phyloP scores from a whole-genome alignment of 2,797 vertebrate genomes.

The Artibeus jamaicensis region DNA sequence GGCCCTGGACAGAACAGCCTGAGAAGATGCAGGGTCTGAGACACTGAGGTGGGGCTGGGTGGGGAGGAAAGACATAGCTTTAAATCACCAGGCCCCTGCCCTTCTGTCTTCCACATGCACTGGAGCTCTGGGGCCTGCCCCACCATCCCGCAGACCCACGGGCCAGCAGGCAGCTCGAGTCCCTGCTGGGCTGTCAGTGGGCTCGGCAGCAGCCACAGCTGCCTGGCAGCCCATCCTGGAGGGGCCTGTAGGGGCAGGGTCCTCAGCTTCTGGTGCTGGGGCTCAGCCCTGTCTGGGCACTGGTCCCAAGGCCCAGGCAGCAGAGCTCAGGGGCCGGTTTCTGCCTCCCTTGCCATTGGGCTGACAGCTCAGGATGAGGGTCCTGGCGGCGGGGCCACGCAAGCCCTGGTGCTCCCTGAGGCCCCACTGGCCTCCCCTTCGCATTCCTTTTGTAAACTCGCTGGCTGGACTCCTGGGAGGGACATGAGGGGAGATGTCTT shows the following conservation, averaged over 20 bases:
- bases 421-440: neutral
- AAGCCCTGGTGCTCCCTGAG: neutral
- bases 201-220: neutral
- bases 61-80: neutral
- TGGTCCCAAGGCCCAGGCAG: neutral
- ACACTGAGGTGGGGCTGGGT: neutral
- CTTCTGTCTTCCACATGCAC: neutral
- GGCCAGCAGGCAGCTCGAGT: neutral
- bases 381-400: neutral
- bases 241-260: neutral
- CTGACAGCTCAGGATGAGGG: neutral
- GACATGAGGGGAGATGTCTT: neutral
- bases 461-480: neutral
- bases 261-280: neutral
- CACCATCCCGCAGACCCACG: neutral
- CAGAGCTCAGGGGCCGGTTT: neutral
- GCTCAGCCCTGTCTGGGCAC: neutral
- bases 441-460: conserved; percentile 14
- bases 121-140: neutral
- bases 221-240: neutral
- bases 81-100: neutral
- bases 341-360: neutral
- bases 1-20: neutral
- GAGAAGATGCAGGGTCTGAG: neutral
- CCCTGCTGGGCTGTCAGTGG: neutral